These are phyloP conservation scores for Lasioglossum albipes DNA, from an alignment of 1,140 invertebrate species.

Conservation along the genomic window DNA sequence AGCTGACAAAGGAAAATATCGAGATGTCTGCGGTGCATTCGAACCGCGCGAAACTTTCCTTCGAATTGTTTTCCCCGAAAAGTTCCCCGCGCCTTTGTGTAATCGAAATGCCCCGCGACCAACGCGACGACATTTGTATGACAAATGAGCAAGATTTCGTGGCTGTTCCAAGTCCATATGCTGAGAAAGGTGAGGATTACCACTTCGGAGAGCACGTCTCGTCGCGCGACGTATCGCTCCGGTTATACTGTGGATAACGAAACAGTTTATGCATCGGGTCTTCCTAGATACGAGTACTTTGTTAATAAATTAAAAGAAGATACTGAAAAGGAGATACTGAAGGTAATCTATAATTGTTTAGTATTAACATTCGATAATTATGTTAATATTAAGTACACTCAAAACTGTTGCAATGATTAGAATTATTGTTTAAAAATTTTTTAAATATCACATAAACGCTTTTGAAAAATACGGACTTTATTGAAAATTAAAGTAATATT, in stretches of 20 bases:
- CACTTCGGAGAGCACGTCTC: not conserved
- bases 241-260: not conserved
- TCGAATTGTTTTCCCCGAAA: not conserved
- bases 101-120: not conserved
- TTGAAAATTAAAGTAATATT: too few species aligned
- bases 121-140: not conserved
- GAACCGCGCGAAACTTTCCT: not conserved
- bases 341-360: too few species aligned
- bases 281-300: too few species aligned
- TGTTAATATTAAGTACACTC: too few species aligned
- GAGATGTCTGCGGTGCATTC: not conserved
- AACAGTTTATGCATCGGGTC: not conserved
- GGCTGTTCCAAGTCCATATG: too few species aligned
- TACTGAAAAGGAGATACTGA: too few species aligned
- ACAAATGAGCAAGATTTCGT: not conserved
- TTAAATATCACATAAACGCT: too few species aligned
- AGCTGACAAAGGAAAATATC: constrained; percentile 13
- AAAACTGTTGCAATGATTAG: too few species aligned
- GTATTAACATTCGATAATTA: too few species aligned
- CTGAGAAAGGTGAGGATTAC: not conserved
- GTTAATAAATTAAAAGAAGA: too few species aligned
- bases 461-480: too few species aligned
- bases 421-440: too few species aligned
- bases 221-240: not conserved
- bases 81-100: not conserved